Evolutionary conservation across 1,140 invertebrate genomes (phyloP).

Genomic region (Anastrepha obliqua): DNA sequence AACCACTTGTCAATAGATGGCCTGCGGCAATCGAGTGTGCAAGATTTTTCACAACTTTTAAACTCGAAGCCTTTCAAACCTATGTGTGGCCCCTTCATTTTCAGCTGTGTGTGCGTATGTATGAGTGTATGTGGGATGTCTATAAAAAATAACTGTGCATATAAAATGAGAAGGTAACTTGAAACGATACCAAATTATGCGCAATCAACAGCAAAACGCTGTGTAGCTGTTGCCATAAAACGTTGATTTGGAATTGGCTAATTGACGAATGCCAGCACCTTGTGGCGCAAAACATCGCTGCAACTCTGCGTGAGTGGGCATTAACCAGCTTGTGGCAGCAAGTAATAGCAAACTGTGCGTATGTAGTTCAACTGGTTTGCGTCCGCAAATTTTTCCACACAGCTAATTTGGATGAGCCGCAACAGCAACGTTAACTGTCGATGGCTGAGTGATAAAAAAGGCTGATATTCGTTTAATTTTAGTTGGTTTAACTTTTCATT

Average conservation of each 20-base stretch:
- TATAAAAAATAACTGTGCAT: not conserved
- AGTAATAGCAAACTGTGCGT: not conserved
- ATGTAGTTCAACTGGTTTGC: slow-evolving; percentile 24
- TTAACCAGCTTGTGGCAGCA: not conserved
- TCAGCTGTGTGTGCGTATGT: not conserved
- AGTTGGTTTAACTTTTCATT: slow-evolving; percentile 44
- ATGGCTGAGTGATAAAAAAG: slow-evolving; percentile 39
- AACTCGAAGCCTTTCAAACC: not conserved
- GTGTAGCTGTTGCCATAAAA: not conserved
- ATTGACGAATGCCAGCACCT: not conserved
- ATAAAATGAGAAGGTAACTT: not conserved
- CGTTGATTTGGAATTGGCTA: not conserved
- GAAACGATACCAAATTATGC: not conserved
- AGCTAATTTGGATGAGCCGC: slow-evolving; percentile 16
- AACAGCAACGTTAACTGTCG: slow-evolving; percentile 24
- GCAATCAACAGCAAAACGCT: not conserved
- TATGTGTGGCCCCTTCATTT: not conserved
- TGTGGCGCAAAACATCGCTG: not conserved
- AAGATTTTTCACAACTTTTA: not conserved
- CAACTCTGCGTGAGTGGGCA: not conserved
- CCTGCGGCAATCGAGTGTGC: not conserved
- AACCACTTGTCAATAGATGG: not conserved
- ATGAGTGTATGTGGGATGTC: not conserved
- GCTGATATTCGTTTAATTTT: slow-evolving; percentile 24
- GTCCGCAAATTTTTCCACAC: slow-evolving; percentile 13